Evolutionary conservation across 2,797 vertebrate genomes (phyloP).

Genomic region (Scarus forsteni): DNA sequence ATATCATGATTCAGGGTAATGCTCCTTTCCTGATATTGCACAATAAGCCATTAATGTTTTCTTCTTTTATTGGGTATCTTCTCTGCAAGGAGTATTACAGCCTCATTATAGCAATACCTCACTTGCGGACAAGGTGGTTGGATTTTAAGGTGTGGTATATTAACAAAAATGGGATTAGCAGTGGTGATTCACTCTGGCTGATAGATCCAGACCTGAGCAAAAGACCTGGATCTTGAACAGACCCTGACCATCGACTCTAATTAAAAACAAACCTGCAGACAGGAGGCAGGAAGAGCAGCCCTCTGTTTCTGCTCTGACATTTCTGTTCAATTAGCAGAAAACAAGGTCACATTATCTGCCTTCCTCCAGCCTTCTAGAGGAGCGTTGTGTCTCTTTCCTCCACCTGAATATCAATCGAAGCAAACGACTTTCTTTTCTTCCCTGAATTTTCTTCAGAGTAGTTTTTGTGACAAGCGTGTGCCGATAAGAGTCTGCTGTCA

Average conservation of each 20-base stretch:
- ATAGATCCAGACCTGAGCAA: constrained; percentile 20
- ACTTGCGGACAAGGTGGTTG: no score
- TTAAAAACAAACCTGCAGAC: constrained; percentile 18
- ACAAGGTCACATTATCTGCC: constrained; percentile 6
- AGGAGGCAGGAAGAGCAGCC: constrained; percentile 5
- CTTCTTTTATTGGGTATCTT: no score
- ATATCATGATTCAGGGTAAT: no score
- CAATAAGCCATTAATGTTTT: no score
- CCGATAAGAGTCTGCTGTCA: constrained; percentile 64
- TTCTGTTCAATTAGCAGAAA: constrained; percentile 7
- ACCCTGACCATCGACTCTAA: constrained; percentile 3
- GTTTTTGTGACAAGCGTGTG: constrained; percentile 21
- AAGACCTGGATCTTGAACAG: not conserved
- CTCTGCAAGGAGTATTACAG: no score
- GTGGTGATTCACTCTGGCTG: constrained; percentile 15
- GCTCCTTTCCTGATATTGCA: no score
- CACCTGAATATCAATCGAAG: constrained; percentile 15
- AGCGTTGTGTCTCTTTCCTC: constrained; percentile 2
- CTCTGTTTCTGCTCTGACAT: constrained; percentile 4
- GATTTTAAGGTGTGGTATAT: no score
- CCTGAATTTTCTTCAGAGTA: constrained; percentile 24
- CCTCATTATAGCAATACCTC: no score
- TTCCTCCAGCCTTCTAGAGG: not conserved
- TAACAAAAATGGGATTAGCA: constrained; percentile 32
- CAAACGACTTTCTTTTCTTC: constrained; percentile 18